A percentile compares a stretch with the other conserved stretches of the same genome.
phyloP scores from a whole-genome alignment of 2,888 invertebrate species.

The Tupiocoris notatus region DNA sequence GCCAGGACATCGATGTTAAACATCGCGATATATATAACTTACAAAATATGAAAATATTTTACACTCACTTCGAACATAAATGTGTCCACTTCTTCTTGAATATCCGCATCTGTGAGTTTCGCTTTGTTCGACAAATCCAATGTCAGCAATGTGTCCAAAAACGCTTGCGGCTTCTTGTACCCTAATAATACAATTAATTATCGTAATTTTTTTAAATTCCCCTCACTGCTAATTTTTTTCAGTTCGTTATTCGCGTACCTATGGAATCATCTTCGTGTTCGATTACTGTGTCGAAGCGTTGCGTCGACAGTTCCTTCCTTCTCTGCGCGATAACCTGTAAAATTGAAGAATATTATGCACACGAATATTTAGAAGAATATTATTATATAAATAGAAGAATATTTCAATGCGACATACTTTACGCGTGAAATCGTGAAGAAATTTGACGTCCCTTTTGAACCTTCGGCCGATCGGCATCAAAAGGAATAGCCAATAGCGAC shows the following conservation, averaged over 20 bases:
- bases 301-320: neutral
- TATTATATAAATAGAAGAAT: neutral
- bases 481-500: neutral
- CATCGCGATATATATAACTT: too few relatives aligned
- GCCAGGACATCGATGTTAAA: too few relatives aligned
- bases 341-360: neutral
- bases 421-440: constrained; percentile 23
- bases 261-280: neutral
- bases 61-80: constrained; percentile 38
- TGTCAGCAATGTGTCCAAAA: constrained; percentile 36
- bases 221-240: too few relatives aligned
- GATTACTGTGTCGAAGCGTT: neutral
- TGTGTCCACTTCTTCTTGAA: constrained; percentile 43
- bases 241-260: neutral
- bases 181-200: too few relatives aligned
- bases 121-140: constrained; percentile 14
- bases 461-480: neutral
- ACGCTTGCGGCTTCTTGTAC: constrained; percentile 23
- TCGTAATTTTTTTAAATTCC: too few relatives aligned
- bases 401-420: constrained; percentile 3
- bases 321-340: neutral
- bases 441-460: constrained; percentile 9
- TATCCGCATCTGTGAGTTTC: constrained; percentile 22
- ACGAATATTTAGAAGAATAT: neutral
- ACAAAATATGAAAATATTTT: too few relatives aligned